A percentile compares a stretch with the other conserved stretches of the same genome.
phyloP scores from a whole-genome alignment of 2,888 invertebrate genomes.

The Candidula unifasciata region DNA sequence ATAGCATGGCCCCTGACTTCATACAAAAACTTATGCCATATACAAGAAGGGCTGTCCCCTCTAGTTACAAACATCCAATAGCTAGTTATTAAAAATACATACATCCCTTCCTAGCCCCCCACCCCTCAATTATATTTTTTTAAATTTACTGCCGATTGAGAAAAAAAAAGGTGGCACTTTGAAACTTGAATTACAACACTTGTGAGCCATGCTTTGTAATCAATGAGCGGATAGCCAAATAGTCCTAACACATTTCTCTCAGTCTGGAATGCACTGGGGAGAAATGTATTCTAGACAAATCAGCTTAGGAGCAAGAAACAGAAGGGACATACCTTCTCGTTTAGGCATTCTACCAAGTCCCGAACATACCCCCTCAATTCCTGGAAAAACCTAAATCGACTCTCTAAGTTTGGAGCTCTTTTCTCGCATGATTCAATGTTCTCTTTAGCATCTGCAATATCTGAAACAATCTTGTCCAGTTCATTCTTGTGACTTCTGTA shows the following conservation, averaged over 20 bases:
- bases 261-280: slow-evolving; percentile 4
- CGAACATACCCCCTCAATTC: slow-evolving; percentile 95
- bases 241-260: slow-evolving; percentile 27
- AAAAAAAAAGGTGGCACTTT: background rate
- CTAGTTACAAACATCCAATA: background rate
- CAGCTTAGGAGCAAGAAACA: slow-evolving; percentile 35
- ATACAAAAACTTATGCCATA: background rate
- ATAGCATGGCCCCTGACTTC: slow-evolving; percentile 42
- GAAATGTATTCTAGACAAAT: slow-evolving; percentile 35
- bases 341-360: slow-evolving; percentile 97
- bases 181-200: background rate
- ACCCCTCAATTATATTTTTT: too few species aligned
- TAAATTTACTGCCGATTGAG: too few species aligned
- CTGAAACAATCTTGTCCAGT: slow-evolving; percentile 79
- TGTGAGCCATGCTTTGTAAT: slow-evolving; percentile 45
- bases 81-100: background rate
- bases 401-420: slow-evolving; percentile 84
- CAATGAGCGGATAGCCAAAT: slow-evolving; percentile 17
- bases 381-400: slow-evolving; percentile 94
- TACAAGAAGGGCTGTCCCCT: slow-evolving; percentile 45
- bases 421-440: slow-evolving; percentile 80
- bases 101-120: background rate
- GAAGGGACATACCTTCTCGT: slow-evolving; percentile 89
- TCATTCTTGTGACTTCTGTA: slow-evolving; percentile 81
- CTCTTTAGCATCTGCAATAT: slow-evolving; percentile 79